Evolutionary conservation across 1,140 invertebrate genomes (phyloP), one percentile per base, ranked within the genome.

Genomic region (Zeugodacus cucurbitae): DNA sequence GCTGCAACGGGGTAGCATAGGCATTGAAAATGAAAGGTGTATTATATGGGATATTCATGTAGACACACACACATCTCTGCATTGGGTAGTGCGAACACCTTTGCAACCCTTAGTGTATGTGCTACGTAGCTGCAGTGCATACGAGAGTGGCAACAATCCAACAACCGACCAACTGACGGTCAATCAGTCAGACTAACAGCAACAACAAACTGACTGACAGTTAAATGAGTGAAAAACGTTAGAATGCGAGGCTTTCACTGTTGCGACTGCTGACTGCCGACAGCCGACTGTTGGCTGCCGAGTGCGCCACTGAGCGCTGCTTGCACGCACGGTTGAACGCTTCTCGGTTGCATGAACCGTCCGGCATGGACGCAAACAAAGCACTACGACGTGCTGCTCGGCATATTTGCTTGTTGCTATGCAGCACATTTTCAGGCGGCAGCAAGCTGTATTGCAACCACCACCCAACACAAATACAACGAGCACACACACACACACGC

Each of bases 401-500:
- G 41, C 48, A 82, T 48, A 82, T 82, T 82, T 82, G 74, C 41
- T 82, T 82, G 74, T 82, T 82, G 74, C 37, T 82, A 82, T 82
- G 74, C 37, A 48, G 37, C 74, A 82, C 7, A 82, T n/a, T 48
- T 74, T 74, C 37, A 34, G 10, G 22, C 41, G 41, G 22, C n/a
- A 3, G 8, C 0, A 34, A 5, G 41, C 10, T 48, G 74, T 29
- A 82, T 82, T 37, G 74, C 41, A 82, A 82, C 41, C 74, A 82
- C 74, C 74, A 48, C 74, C 41, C 67, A 74, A 74, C 34, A 37
- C 34, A 74, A 3, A 17, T 5, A 26, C 58, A 26, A 3, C n/a
- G 4, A 34, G 0, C 64, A 34, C 22, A 41, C 70, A 74, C 17
- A 74, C 14, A 74, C 17, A 44, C 70, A 41, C 11, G 10, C 11